These are phyloP conservation scores for Neolamprologus fasciatus DNA, from an alignment of 2,113 vertebrate species.

Conservation along the genomic window DNA sequence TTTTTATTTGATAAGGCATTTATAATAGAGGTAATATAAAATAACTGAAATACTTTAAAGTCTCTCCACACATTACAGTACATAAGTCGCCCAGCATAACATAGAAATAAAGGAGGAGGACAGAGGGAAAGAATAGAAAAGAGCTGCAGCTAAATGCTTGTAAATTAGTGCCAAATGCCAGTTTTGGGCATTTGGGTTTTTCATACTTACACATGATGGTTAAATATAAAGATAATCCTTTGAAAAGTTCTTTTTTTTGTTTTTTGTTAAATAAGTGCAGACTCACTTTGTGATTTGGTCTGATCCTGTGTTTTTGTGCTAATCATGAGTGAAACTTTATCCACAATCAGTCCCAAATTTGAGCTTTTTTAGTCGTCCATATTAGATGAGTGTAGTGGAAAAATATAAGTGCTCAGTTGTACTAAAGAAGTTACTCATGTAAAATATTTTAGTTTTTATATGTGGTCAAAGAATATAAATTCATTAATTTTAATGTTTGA, in stretches of 20 bases:
- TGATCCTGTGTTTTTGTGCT: neutral
- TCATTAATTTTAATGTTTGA: neutral
- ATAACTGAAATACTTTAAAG: neutral
- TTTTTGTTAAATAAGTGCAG: neutral
- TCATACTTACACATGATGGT: neutral
- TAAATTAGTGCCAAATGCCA: neutral
- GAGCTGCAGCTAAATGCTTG: neutral
- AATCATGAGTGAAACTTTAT: neutral
- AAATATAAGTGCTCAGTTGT: neutral
- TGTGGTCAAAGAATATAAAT: accelerated
- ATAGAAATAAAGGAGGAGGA: neutral
- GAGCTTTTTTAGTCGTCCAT: accelerated
- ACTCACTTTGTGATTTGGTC: neutral
- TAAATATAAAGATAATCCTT: neutral
- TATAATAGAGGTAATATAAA: neutral
- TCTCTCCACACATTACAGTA: neutral
- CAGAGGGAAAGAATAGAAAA: neutral
- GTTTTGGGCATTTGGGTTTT: neutral
- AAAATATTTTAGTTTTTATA: neutral
- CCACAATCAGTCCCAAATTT: neutral
- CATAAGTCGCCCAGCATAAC: neutral
- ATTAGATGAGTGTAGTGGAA: accelerated
- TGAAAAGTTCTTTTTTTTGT: accelerated
- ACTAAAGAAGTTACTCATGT: neutral
- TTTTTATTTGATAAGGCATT: neutral